Evolutionary conservation across 2,113 vertebrate species (phyloP), one percentile per base, ranked within the genome.

Genomic region (Xyrauchen texanus): DNA sequence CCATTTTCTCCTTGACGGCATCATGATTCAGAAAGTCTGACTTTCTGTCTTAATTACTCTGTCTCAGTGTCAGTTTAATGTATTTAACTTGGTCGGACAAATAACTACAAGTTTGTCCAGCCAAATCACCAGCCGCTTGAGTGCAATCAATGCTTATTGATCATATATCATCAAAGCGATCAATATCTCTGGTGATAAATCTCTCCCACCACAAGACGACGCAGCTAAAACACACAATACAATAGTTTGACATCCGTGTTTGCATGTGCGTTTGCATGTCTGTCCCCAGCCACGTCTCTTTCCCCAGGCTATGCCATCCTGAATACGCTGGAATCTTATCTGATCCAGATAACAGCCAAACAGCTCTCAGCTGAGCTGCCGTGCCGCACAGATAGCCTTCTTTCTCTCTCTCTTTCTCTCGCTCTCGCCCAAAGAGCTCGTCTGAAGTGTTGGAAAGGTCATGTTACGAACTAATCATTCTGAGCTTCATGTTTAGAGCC

Each of bases 381-480:
- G 8, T 2, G 34, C 71, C 5, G 11, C 45, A 74, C 58, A 62
- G 71, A 61, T 49, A 61, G 57, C 45, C 71, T 51, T 74, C 46
- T 62, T 45, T 49, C 45, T 68, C 21, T 45, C 64, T 62, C 64
- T 65, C 70, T 67, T n/a, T 68, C 64, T 67, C 70, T 68, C 64
- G 21, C 15, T 4, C 52, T 62, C 55, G 0, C 57, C 53, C 58
- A 67, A 45, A 53, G 61, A 76, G 61, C 47, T 13, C 49, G 12
- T 76, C 62, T 76, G 74, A 76, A 76, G 74, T 53, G 49, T 49
- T 65, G 74, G 46, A 55, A 76, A 76, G 74, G 74, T 76, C 74
- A 76, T 52, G 49, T 53, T 16, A 45, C 47, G 47, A 52, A 76
- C 74, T 65, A 76, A 65, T 76, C 73, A 76, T 76, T 44, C 21